These are phyloP conservation scores for Dendrolimus pini DNA, from an alignment of 2,888 invertebrate species.

Conservation along the genomic window DNA sequence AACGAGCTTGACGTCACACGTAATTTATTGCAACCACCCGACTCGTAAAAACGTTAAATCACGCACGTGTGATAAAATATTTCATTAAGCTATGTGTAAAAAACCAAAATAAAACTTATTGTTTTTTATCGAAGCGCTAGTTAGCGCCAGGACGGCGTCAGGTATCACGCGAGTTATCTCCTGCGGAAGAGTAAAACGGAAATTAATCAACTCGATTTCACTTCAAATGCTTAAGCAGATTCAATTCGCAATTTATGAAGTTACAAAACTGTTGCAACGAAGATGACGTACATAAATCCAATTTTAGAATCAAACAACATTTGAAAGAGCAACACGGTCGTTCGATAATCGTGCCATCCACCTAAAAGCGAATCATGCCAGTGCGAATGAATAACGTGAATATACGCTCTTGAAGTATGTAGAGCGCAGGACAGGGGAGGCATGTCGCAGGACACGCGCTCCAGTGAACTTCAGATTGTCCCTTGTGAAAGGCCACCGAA, in stretches of 20 bases:
- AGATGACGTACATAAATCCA: conserved; percentile 9
- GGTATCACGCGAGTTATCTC: conserved; percentile 25
- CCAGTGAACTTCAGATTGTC: conserved; percentile 53
- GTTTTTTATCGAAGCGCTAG: not conserved
- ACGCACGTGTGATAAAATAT: not conserved
- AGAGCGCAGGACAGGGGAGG: conserved; percentile 21
- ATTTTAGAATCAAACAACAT: not conserved
- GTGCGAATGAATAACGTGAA: conserved; percentile 27
- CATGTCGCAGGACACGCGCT: conserved; percentile 64
- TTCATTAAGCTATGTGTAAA: not conserved
- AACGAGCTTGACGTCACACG: conserved; percentile 17
- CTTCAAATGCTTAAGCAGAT: conserved; percentile 25
- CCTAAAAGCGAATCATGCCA: too few species aligned
- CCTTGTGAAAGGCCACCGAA: conserved; percentile 54
- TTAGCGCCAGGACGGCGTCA: conserved; percentile 5
- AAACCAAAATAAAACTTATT: not conserved
- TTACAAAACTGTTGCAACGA: conserved; percentile 10
- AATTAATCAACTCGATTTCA: conserved; percentile 46
- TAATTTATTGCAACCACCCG: conserved; percentile 17
- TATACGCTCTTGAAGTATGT: conserved; percentile 13
- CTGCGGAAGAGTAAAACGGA: conserved; percentile 36
- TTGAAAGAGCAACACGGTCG: conserved; percentile 7
- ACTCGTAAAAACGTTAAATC: conserved; percentile 13
- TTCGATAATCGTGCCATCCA: not conserved
- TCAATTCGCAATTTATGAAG: conserved; percentile 19